Evolutionary conservation across 2,888 invertebrate species (phyloP).

Genomic region (Odontocerum albicorne): DNA sequence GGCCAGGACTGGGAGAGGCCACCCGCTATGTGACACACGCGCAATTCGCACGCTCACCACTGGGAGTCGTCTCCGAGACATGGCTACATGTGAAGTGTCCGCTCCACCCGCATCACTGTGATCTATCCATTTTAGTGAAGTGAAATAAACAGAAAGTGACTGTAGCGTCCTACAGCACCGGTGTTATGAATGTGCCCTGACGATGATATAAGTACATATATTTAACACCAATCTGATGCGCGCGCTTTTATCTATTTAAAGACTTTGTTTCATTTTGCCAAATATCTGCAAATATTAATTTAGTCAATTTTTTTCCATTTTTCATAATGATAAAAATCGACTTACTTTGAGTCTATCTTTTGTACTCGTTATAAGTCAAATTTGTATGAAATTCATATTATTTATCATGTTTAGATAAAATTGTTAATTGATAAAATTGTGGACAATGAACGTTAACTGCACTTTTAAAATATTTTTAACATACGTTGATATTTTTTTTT

Average conservation of each 20-base stretch:
- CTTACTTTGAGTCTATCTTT: conserved; percentile 8
- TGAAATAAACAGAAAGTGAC: too few relatives aligned
- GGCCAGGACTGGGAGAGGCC: conserved; percentile 46
- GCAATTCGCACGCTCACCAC: conserved; percentile 4
- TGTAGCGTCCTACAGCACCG: not conserved
- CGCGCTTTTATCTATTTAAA: conserved; percentile 1
- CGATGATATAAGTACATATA: conserved; percentile 4
- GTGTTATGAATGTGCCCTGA: not conserved
- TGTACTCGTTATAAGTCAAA: conserved; percentile 13
- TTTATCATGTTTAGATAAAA: conserved; percentile 19
- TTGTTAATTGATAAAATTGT: conserved; percentile 5
- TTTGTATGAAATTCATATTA: conserved; percentile 18
- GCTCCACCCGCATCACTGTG: not conserved
- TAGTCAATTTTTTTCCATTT: conserved; percentile 13
- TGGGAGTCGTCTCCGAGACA: conserved; percentile 13
- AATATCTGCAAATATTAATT: conserved; percentile 20
- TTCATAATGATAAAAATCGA: not conserved
- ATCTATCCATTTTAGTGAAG: not conserved
- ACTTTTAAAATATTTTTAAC: conserved; percentile 13
- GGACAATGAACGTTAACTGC: conserved; percentile 5
- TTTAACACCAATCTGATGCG: conserved; percentile 13
- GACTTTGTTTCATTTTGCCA: conserved; percentile 17
- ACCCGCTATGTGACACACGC: conserved; percentile 52
- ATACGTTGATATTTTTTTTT: conserved; percentile 21
- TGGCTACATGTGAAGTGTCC: conserved; percentile 10